These are phyloP conservation scores for Suncus etruscus DNA, from an alignment of 2,113 vertebrate species.

Conservation along the genomic window DNA sequence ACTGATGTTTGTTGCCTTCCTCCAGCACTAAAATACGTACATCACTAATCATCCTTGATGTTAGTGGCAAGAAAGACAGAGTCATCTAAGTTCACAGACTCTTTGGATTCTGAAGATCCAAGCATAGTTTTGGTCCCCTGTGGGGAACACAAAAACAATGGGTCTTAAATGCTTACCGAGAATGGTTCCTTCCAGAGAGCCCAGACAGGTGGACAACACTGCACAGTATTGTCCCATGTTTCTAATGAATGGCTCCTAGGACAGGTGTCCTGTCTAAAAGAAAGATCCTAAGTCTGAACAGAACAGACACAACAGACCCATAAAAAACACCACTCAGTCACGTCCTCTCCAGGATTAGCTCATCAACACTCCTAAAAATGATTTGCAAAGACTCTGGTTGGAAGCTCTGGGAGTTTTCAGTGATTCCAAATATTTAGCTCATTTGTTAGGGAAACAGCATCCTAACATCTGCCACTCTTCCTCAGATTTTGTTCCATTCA, in stretches of 20 bases:
- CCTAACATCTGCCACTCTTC: neutral
- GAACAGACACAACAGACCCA: neutral
- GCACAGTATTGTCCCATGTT: rapidly evolving
- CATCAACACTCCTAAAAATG: neutral
- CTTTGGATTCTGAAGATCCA: neutral
- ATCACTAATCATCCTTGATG: neutral
- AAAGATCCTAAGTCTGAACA: neutral
- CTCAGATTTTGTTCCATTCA: neutral
- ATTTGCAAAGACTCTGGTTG: slow-evolving; percentile 12
- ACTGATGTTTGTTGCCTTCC: neutral
- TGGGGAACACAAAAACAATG: neutral
- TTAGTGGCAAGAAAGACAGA: neutral
- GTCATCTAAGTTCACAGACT: neutral
- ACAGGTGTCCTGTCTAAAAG: neutral
- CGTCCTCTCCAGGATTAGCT: neutral
- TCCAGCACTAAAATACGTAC: neutral
- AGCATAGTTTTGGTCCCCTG: neutral
- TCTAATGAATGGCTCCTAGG: neutral
- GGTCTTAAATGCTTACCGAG: neutral
- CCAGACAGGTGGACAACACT: neutral
- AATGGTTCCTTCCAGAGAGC: neutral
- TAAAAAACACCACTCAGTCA: neutral
- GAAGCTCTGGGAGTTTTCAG: neutral
- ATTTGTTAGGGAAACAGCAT: neutral
- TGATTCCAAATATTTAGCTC: neutral